Evolutionary conservation across 2,113 vertebrate species (phyloP).

Genomic region (Nesoenas mayeri): DNA sequence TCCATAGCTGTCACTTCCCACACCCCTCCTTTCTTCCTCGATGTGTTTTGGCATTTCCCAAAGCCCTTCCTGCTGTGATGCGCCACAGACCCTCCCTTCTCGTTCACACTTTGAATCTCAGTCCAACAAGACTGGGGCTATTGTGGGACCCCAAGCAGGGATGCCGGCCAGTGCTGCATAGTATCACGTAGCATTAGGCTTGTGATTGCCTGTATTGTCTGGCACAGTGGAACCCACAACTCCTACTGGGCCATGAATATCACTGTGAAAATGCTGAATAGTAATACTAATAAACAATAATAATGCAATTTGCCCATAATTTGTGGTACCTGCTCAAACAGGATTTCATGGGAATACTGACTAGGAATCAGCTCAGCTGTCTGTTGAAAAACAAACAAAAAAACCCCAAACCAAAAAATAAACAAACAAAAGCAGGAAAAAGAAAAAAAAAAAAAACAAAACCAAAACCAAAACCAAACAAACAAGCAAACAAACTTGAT

Average conservation of each 20-base stretch:
- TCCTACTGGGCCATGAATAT: background rate
- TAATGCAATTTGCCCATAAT: background rate
- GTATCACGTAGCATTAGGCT: fast-evolving
- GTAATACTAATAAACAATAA: background rate
- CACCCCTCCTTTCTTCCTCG: fast-evolving
- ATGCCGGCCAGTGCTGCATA: fast-evolving
- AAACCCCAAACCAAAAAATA: no score
- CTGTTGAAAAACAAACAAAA: background rate
- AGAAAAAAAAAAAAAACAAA: background rate
- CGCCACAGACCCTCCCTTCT: fast-evolving
- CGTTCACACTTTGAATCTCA: fast-evolving
- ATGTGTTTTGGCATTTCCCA: background rate
- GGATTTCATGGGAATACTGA: background rate
- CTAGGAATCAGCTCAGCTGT: background rate
- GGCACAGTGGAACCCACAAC: background rate
- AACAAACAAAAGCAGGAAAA: no score
- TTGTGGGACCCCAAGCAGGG: background rate
- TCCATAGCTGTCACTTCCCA: background rate
- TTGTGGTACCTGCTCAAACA: background rate
- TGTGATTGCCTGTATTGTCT: background rate
- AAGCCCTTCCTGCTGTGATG: background rate
- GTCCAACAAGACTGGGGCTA: fast-evolving
- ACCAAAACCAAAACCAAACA: background rate
- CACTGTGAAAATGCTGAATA: background rate
- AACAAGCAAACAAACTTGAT: background rate